Percentiles rank a stretch among this genome's conserved stretches.
Conservation (phyloP, 2,888 invertebrate species). For the Drosophila mettleri region DNA sequence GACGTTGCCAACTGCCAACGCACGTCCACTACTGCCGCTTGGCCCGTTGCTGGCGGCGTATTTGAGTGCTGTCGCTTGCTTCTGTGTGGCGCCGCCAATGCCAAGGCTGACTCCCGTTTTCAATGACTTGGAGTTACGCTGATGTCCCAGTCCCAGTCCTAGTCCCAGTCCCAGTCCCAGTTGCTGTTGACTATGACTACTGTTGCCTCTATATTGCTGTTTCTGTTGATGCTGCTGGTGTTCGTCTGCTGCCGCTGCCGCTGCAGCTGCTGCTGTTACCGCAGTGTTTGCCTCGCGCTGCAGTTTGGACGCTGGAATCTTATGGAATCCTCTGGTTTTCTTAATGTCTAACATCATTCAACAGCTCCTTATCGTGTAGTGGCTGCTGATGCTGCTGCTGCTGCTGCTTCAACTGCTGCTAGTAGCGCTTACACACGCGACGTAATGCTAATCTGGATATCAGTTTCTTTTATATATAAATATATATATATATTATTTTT, state of each 20-base stretch:
- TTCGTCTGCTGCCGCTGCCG: constrained; percentile 23
- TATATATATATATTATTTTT: no score
- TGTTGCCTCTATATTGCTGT: constrained; percentile 19
- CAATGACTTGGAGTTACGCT: constrained; percentile 32
- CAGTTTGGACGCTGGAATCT: constrained; percentile 79
- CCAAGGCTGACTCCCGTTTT: constrained; percentile 12
- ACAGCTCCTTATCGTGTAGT: constrained; percentile 42
- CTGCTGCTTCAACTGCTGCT: background rate
- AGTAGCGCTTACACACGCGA: constrained; percentile 12
- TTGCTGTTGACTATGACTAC: constrained; percentile 11
- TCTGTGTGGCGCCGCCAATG: constrained; percentile 7
- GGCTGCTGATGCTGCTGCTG: constrained; percentile 21
- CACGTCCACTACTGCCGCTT: constrained; percentile 12
- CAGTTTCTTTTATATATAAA: background rate
- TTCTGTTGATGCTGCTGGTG: constrained; percentile 33
- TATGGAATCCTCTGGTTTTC: constrained; percentile 81
- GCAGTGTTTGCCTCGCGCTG: constrained; percentile 52
- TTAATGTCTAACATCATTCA: constrained; percentile 83
- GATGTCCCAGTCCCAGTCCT: constrained; percentile 13
- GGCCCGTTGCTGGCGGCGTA: constrained; percentile 19
- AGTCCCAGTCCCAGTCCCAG: constrained; percentile 21
- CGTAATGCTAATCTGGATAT: background rate
- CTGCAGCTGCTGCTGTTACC: constrained; percentile 28
- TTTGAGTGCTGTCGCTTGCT: constrained; percentile 15
- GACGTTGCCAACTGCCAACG: constrained; percentile 16